Evolutionary conservation across 1,140 invertebrate species (phyloP), one percentile per base, ranked within the genome.

Genomic region (Dinoponera quadriceps): DNA sequence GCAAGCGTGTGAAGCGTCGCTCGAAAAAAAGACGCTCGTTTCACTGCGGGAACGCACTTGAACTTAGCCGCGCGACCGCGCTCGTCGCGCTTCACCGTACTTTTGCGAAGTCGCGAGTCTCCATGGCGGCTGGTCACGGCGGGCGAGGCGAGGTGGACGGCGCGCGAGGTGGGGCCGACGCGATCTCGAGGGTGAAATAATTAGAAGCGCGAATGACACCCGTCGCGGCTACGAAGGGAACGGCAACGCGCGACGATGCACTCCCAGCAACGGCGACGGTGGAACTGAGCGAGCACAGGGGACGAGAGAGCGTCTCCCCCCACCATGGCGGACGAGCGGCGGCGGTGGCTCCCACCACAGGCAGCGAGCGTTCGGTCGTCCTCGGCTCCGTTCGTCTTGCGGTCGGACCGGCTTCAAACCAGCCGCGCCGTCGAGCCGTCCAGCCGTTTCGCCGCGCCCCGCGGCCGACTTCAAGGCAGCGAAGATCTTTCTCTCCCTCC

Each of bases 221-320:
- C 71, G 78, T 73, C 69, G 55, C 78, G 22, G 29, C 3, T 62
- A 54, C 55, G 69, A 54, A 18, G 57, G 33, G 55, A 54, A 82
- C 78, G 69, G 18, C 20, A 44, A 73, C 63, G 27, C 80, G 54
- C 54, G 48, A 14, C 72, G 22, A 78, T n/a, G 3, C 62, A 71
- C n/a, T 69, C 83, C 75, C 55, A 54, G 38, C 54, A 20, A 74
- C 65, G 60, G 25, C 92, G 91, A 89, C 92, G 91, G 90, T 88
- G 91, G 91, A 92, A 93, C 92, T 93, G 91, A 93, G 88, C 86
- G 84, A 88, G 88, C 89, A 49, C 83, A 85, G 91, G 91, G 88
- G 84, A 85, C 88, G 84, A 89, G 90, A 91, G 92, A 91, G 93
- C 90, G 90, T 92, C 91, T 77, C 82, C 85, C 88, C 91, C 92